Base-by-base conservation (phyloP, 1,140 invertebrate genomes). In the Leptoteleia sp. region DNA sequence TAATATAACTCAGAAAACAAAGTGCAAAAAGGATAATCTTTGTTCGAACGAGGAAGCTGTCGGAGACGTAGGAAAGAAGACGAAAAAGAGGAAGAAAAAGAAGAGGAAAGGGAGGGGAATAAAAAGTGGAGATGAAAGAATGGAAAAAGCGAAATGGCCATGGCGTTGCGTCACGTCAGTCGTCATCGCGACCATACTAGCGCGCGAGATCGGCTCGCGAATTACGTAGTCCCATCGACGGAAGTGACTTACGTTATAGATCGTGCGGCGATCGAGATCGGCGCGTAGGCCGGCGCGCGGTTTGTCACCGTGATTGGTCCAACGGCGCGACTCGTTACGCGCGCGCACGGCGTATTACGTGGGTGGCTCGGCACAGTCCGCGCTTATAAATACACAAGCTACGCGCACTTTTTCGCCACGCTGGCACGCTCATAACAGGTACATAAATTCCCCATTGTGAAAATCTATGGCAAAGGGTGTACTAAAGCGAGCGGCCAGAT, bases 381-480 rank as follows among this genome's bases (percentile, higher is more conserved):
- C 37, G 65, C 73, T 76, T 76, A 72, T 77, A 76, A 80, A 70
- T 68, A n/a, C n/a, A 57, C 47, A 65, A 65, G 48, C 29, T 70
- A 71, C 38, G 72, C 48, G 35, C 47, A n/a, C 11, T 42, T 67
- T 75, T 77, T 77, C 33, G 57, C 38, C 27, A 47, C 33, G 37
- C 4, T 35, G 65, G 62, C 45, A 64, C 50, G 48, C 61, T 55
- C 37, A 35, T 64, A 73, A 59, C 72, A 61, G 70, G 57, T 72
- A 65, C 68, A 81, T 78, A 76, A 78, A 75, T 81, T 75, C 55
- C 37, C 61, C 25, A 64, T 75, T 73, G 67, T 78, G 54, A 78
- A 73, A 71, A 80, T 71, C 22, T 13, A 37, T 27, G 38, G 12
- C 22, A 38, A 64, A 59, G 31, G 17, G 12, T 45, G 48, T 50